These are phyloP conservation scores for Trichechus manatus DNA, from an alignment of 2,113 vertebrate species.

Conservation along the genomic window DNA sequence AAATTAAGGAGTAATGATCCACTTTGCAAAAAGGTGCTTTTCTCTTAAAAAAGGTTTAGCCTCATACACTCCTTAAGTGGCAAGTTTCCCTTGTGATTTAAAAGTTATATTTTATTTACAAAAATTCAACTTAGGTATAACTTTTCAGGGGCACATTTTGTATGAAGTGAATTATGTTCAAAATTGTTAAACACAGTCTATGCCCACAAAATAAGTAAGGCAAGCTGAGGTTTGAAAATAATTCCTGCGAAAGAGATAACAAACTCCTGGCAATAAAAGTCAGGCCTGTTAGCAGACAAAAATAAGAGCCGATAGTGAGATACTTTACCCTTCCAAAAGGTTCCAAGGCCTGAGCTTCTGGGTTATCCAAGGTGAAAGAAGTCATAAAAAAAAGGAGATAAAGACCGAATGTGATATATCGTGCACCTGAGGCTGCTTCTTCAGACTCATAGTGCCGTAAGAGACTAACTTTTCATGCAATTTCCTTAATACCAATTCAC, in stretches of 20 bases:
- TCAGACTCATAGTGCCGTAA: constrained; percentile 52
- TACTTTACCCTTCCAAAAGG: constrained; percentile 52
- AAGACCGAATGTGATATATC: constrained; percentile 70
- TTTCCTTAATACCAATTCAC: constrained; percentile 80
- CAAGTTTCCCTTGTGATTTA: constrained; percentile 52
- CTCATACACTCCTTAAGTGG: constrained; percentile 10
- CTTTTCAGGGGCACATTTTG: neutral
- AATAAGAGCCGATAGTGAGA: constrained; percentile 52
- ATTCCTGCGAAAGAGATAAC: constrained; percentile 58
- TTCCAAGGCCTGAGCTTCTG: constrained; percentile 56
- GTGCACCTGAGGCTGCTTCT: constrained; percentile 65
- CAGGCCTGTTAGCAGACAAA: constrained; percentile 59
- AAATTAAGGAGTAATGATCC: constrained; percentile 42
- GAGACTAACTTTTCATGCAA: constrained; percentile 69
- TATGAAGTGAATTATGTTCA: neutral
- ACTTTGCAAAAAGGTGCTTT: constrained; percentile 54
- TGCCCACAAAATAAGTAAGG: constrained; percentile 40
- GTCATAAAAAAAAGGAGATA: constrained; percentile 59
- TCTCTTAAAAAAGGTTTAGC: constrained; percentile 5
- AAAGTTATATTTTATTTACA: constrained; percentile 56
- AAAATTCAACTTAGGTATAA: constrained; percentile 56
- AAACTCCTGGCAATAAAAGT: constrained; percentile 69
- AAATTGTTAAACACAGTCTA: constrained; percentile 1
- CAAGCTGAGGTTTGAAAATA: constrained; percentile 61
- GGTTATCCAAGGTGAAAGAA: constrained; percentile 81